These are phyloP conservation scores for Papilio gigon DNA, from an alignment of 2,888 invertebrate species.

Conservation along the genomic window DNA sequence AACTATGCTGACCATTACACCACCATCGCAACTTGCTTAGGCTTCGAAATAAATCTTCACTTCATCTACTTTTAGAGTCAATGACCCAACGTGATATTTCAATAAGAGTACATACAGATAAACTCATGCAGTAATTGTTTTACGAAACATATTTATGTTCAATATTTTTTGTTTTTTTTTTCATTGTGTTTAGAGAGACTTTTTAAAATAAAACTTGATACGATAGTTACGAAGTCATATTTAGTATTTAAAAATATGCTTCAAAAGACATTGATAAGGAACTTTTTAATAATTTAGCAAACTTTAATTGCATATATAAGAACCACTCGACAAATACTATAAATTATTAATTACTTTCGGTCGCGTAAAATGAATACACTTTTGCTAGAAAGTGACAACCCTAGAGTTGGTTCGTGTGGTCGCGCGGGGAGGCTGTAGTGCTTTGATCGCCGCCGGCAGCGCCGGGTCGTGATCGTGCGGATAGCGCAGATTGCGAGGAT, in stretches of 20 bases:
- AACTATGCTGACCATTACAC: slow-evolving; percentile 58
- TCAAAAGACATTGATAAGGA: no score
- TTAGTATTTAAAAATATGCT: no score
- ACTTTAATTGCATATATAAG: not conserved
- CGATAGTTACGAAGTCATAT: slow-evolving; percentile 8
- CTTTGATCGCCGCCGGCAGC: slow-evolving; percentile 67
- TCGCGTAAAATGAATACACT: slow-evolving; percentile 16
- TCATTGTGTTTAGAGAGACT: not conserved
- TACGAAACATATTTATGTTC: not conserved
- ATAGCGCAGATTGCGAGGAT: slow-evolving; percentile 46
- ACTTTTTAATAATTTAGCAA: no score
- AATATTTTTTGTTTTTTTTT: not conserved
- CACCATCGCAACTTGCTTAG: slow-evolving; percentile 50
- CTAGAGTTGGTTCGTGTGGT: slow-evolving; percentile 36
- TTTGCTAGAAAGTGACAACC: slow-evolving; percentile 34
- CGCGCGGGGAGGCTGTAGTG: slow-evolving; percentile 49
- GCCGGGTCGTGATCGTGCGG: slow-evolving; percentile 60
- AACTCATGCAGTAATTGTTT: not conserved
- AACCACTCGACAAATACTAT: not conserved
- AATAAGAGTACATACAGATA: not conserved
- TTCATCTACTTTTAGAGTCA: not conserved
- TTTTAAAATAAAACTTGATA: not conserved
- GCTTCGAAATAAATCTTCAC: slow-evolving; percentile 20
- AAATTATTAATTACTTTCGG: not conserved
- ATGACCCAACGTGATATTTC: not conserved